Evolutionary conservation across 2,797 vertebrate genomes (phyloP).

Genomic region (Psittacula echo): DNA sequence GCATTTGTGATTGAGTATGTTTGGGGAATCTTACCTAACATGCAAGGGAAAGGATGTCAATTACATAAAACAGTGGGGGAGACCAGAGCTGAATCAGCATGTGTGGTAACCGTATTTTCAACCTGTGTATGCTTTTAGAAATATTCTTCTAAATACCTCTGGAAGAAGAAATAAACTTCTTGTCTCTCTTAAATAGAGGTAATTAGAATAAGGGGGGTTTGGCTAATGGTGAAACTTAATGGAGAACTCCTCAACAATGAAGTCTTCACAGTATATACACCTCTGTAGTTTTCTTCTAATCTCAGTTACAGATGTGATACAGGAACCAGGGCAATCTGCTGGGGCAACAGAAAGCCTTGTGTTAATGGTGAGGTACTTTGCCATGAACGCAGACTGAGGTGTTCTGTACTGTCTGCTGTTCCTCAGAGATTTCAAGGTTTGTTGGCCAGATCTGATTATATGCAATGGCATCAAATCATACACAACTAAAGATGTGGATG

Average conservation of each 20-base stretch:
- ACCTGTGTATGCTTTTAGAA: neutral
- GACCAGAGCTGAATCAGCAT: neutral
- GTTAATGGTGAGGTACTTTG: neutral
- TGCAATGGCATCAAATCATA: neutral
- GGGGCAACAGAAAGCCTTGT: neutral
- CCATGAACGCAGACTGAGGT: neutral
- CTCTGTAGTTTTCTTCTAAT: neutral
- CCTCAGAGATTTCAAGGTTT: neutral
- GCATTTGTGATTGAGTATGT: neutral
- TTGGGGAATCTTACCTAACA: neutral
- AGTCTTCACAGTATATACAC: neutral
- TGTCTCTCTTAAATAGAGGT: neutral
- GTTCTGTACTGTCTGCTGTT: neutral
- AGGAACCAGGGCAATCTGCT: neutral
- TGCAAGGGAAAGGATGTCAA: neutral
- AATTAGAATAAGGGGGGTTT: neutral
- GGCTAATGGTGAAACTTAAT: neutral
- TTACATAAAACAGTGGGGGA: neutral
- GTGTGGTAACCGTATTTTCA: neutral
- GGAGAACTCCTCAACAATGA: neutral
- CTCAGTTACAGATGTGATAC: neutral
- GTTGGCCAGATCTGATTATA: neutral
- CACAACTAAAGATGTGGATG: neutral
- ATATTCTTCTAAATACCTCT: neutral
- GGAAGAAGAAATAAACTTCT: neutral